Base-by-base conservation (phyloP, 2,113 vertebrate species). In the Syngnathus floridae region DNA sequence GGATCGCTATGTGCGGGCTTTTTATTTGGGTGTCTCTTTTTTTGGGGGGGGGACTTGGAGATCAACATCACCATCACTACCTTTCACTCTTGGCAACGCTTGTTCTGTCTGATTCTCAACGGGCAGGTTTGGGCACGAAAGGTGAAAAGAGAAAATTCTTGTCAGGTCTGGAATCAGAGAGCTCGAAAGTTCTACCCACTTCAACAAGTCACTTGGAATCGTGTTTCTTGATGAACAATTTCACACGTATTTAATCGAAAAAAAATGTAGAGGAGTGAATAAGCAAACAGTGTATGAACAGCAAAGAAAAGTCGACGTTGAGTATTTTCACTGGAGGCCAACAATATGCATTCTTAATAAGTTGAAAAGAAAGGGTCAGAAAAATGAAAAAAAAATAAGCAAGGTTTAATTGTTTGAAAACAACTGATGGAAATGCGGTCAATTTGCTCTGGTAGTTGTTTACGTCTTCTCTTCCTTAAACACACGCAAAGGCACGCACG, bases 361-460 rank as follows among this genome's bases (percentile, higher is more conserved):
- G 46, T 49, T 8, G 46, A 7, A 49, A 7, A n/a, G 46, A 49
- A 49, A n/a, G 5, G 1, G 46, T 49, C 17, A n/a, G 4, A 51
- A 51, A n/a, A 21, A 51, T 21, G 7, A 51, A 10, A 51, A 51
- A 10, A n/a, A 36, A 36, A 26, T 37, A 31, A 57, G 65, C 21
- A 64, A 68, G 38, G 40, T 64, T 41, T 48, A 35, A 64, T 64
- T 10, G 16, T 55, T 73, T 63, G 16, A 64, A 70, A 66, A 75
- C 76, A 82, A 64, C 71, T 36, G 40, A 70, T 70, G 82, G 81
- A 78, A 82, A 73, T 41, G 71, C 37, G 71, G 75, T 68, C 74
- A 78, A 80, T 84, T 80, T 80, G 56, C 76, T 57, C 54, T 67
- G 76, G 57, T 63, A 69, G 65, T 60, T 67, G 64, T 62, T 64